Evolutionary conservation across 2,888 invertebrate species (phyloP), one percentile per base, ranked within the genome.

Genomic region (Trichogramma evanescens): DNA sequence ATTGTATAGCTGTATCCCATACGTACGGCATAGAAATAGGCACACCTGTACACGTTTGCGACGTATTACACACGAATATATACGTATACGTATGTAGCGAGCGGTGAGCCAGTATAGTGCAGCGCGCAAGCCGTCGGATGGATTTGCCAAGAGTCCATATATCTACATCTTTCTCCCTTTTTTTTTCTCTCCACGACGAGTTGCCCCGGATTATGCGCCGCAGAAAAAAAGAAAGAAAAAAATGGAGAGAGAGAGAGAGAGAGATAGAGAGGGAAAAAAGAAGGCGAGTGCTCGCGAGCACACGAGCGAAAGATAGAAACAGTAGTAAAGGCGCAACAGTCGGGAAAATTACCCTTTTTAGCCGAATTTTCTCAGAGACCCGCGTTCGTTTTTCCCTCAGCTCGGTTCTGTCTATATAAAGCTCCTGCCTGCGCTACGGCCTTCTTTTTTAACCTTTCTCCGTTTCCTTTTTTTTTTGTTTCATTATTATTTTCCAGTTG

Each of bases 161-260:
- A 26, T 26, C 26, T 26, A 26, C 26, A 26, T 26, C 66, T 66
- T 65, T 70, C 70, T 72, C 71, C 8, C 46, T 13, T 39, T 50
- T 10, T 10, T 50, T 26, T 8, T 1, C 45, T 59, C 70, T 72
- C 66, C 65, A 66, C 69, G 69, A 70, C 71, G 69, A 71, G 71
- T 72, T 65, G 26, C 26, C 26, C 58, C 46, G 65, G 66, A 65
- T 67, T 65, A 64, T 64, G 63, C 61, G 57, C 49, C 55, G 46
- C 44, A 62, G 57, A 46, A 26, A 26, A 26, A 26, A 26, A 26
- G 26, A 3, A 26, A 26, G 26, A 26, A 3, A 26, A 2, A 26
- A 26, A 26, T 26, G 45, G 42, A 50, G 38, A 48, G n/a, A 41
- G 43, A 26, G 38, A 40, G 39, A 45, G 45, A 9, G n/a, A n/a